Evolutionary conservation across 2,888 invertebrate genomes (phyloP), one percentile per base, ranked within the genome.

Genomic region (Blastobasis lacticolella): DNA sequence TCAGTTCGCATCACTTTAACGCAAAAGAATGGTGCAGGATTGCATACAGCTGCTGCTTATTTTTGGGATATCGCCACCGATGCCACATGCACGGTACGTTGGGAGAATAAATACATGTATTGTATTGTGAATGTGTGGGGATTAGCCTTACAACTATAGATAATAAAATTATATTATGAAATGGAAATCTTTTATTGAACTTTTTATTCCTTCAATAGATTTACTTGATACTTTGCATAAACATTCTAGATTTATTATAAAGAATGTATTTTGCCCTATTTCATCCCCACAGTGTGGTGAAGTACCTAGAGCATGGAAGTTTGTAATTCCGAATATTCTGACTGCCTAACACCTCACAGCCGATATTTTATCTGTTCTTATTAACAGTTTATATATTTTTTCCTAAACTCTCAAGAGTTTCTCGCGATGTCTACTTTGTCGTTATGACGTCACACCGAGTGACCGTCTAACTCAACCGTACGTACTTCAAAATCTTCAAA

Each of bases 71-170:
- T 91, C 53, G 86, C 90, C 8, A 94, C 94, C 0, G 95, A 95
- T 76, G 92, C 94, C 64, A 92, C 93, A 47, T 94, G 94, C 74
- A 95, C 94, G 1, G 94, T 95, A 6, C 91, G 95, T 65, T 96
- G 95, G 95, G 95, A 96, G 71, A 95, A 95, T 77, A 95, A 95
- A 77, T 93, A 92, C 56, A 94, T 95, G 92, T 94, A 94, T 73
- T 95, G 94, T 71, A 94, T 95, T 57, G 93, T 95, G 38, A 94
- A 94, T 61, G 92, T 95, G 43, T 95, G 94, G 88, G 95, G 93
- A 40, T 80, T 94, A 46, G 92, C 94, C 23, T 57, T 88, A 51
- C 86, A 86, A 58, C 54, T 85, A 53, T 86, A 74, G 56, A 48
- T 45, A 44, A 40, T 23, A 23, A 23, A 23, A 23, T 23, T 23